These are phyloP conservation scores for Bovichtus diacanthus DNA, from an alignment of 2,797 vertebrate species.

Conservation along the genomic window DNA sequence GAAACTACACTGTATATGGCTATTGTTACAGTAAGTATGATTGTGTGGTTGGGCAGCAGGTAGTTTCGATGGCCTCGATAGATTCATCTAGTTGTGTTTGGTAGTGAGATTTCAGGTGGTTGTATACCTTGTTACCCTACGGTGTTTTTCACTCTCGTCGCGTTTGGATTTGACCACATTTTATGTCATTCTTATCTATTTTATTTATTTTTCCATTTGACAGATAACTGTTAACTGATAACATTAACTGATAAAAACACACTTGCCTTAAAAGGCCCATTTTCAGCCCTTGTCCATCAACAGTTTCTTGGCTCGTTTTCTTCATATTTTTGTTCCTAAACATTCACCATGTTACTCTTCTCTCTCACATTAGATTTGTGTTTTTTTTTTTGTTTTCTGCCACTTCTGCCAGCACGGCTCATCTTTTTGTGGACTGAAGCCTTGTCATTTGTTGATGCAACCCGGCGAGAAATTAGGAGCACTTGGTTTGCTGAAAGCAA, in stretches of 20 bases:
- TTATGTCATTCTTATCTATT: not conserved
- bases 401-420: not conserved
- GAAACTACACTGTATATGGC: no score
- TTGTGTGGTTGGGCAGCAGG: not conserved
- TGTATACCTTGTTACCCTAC: not conserved
- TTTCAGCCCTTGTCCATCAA: no score
- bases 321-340: not conserved
- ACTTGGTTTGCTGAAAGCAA: not conserved
- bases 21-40: not conserved
- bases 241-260: not conserved
- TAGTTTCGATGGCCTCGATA: not conserved
- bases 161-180: no score
- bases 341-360: not conserved
- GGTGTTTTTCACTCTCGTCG: not conserved
- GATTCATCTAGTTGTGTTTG: not conserved
- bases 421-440: not conserved
- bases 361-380: not conserved
- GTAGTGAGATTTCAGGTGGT: not conserved
- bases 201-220: not conserved
- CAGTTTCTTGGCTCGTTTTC: not conserved
- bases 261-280: not conserved
- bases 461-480: slow-evolving; percentile 1
- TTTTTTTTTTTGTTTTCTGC: not conserved
- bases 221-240: no score
- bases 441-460: slow-evolving; percentile 1